Conservation (phyloP, 2,888 invertebrate species). For the Apantesis nais region DNA sequence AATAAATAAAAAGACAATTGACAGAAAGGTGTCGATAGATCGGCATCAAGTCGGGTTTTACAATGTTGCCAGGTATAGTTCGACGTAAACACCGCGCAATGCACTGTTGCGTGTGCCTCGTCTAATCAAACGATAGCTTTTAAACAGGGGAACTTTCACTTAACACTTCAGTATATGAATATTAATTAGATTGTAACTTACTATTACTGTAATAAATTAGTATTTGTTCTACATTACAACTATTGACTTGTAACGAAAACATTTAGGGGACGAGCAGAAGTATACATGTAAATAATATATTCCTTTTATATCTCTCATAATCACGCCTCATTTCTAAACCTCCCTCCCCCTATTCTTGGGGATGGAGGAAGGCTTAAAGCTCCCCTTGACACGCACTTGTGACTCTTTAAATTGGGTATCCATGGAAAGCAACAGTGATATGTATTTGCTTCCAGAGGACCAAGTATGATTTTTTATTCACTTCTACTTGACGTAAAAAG, state of each 20-base stretch:
- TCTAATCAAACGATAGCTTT: background rate
- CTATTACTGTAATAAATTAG: too few relatives aligned
- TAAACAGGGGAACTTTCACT: background rate
- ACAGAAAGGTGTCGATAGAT: background rate
- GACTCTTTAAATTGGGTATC: too few relatives aligned
- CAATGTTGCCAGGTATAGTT: background rate
- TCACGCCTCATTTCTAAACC: background rate
- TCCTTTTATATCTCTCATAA: background rate
- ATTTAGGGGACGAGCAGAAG: background rate
- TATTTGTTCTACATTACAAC: background rate
- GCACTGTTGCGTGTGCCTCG: background rate
- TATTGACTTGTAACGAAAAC: background rate
- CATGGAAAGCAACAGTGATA: too few relatives aligned
- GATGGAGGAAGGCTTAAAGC: too few relatives aligned
- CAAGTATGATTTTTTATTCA: too few relatives aligned
- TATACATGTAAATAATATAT: too few relatives aligned
- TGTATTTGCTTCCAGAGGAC: too few relatives aligned
- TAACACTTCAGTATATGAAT: background rate
- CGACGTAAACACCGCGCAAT: background rate
- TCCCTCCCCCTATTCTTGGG: background rate
- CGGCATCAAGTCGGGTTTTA: background rate
- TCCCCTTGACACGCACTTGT: too few relatives aligned
- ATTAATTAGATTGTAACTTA: background rate
- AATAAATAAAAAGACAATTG: background rate
- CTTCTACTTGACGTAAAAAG: too few relatives aligned